phyloP scores from a whole-genome alignment of 2,113 vertebrate genomes.

The cattle (Bos taurus) region ARS-UCD2.0 NC_037335.1:92119501-92120000 shows the following conservation, averaged over 20 bases:
- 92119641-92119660: not conserved
- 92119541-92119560: not conserved
- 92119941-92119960: not conserved
- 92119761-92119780: not conserved
- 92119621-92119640: not conserved
- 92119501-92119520: not conserved
- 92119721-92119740: not conserved
- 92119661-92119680: not conserved
- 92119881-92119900: not conserved
- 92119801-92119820: not conserved
- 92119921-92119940: not conserved
- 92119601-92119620: not conserved
- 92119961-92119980: not conserved
- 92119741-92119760: not conserved
- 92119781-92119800: not conserved
- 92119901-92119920: not conserved
- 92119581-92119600: not conserved
- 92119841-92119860: not conserved
- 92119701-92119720: not conserved
- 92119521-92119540: not conserved
- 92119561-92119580: not conserved
- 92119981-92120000: not conserved
- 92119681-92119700: not conserved
- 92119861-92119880: not conserved
- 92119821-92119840: not conserved